These are phyloP conservation scores for Horisme vitalbata DNA, from an alignment of 2,888 invertebrate genomes.

Conservation along the genomic window DNA sequence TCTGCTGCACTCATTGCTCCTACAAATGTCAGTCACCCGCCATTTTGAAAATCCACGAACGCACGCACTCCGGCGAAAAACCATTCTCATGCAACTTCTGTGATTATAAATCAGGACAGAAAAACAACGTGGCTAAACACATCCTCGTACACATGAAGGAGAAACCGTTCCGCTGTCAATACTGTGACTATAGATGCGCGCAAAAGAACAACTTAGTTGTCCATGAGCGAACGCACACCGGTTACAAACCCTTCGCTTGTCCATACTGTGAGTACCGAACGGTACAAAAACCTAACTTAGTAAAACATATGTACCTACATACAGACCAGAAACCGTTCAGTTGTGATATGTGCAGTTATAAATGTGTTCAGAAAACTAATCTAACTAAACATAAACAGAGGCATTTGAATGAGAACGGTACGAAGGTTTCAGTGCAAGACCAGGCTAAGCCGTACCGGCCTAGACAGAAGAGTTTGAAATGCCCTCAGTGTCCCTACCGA, in stretches of 20 bases:
- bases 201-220: constrained; percentile 79
- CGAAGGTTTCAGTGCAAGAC: constrained; percentile 45
- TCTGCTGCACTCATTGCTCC: constrained; percentile 67
- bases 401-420: constrained; percentile 67
- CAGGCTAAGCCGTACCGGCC: constrained; percentile 70
- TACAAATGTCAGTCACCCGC: constrained; percentile 78
- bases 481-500: constrained; percentile 65
- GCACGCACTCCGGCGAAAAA: constrained; percentile 75
- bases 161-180: constrained; percentile 75
- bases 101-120: constrained; percentile 77
- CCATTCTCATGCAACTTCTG: constrained; percentile 76
- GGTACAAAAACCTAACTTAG: constrained; percentile 77
- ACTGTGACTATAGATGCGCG: constrained; percentile 76
- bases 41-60: constrained; percentile 76
- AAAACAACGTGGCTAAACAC: constrained; percentile 79
- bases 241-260: constrained; percentile 76
- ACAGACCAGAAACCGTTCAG: constrained; percentile 78
- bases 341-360: constrained; percentile 73
- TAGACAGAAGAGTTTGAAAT: constrained; percentile 71
- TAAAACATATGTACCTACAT: constrained; percentile 79
- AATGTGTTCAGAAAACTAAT: constrained; percentile 78
- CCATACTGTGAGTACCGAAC: constrained; percentile 76
- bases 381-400: constrained; percentile 75
- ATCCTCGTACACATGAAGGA: constrained; percentile 79
- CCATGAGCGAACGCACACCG: constrained; percentile 77